Evolutionary conservation across 2,888 invertebrate species (phyloP).

Genomic region (Nebria brevicollis): DNA sequence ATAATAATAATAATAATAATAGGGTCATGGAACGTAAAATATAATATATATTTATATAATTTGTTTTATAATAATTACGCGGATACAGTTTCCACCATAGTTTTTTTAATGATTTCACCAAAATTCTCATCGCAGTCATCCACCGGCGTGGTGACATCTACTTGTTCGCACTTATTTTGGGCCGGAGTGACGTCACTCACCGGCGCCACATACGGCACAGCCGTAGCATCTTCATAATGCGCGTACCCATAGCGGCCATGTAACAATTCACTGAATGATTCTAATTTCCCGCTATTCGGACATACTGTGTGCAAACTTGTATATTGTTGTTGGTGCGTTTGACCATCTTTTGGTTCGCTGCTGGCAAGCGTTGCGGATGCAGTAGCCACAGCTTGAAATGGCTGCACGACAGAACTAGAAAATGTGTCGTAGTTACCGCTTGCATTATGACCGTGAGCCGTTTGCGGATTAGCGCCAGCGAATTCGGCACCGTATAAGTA

Average conservation of each 20-base stretch:
- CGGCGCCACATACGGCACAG: constrained; percentile 55
- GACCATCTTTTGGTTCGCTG: constrained; percentile 64
- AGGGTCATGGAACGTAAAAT: constrained; percentile 24
- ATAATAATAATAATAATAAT: constrained; percentile 59
- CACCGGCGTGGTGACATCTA: constrained; percentile 54
- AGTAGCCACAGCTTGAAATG: constrained; percentile 66
- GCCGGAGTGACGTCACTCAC: constrained; percentile 51
- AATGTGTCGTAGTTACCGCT: constrained; percentile 60
- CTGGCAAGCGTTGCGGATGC: constrained; percentile 59
- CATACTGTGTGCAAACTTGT: constrained; percentile 75
- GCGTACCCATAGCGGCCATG: constrained; percentile 67
- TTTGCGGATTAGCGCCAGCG: constrained; percentile 15
- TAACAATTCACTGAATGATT: constrained; percentile 74
- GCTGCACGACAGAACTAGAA: constrained; percentile 63
- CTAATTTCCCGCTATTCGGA: constrained; percentile 74
- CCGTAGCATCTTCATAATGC: constrained; percentile 65
- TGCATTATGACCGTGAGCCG: constrained; percentile 62
- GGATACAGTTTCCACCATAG: constrained; percentile 90
- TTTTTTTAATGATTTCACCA: constrained; percentile 91
- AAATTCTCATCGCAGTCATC: constrained; percentile 77
- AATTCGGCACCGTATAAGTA: constrained; percentile 43
- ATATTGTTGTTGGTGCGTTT: constrained; percentile 67
- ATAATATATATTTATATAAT: constrained; percentile 42
- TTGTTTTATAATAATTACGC: constrained; percentile 66
- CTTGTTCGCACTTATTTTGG: constrained; percentile 51